Base-by-base conservation (phyloP, 2,888 invertebrate species). In the Platycnemis pennipes region DNA sequence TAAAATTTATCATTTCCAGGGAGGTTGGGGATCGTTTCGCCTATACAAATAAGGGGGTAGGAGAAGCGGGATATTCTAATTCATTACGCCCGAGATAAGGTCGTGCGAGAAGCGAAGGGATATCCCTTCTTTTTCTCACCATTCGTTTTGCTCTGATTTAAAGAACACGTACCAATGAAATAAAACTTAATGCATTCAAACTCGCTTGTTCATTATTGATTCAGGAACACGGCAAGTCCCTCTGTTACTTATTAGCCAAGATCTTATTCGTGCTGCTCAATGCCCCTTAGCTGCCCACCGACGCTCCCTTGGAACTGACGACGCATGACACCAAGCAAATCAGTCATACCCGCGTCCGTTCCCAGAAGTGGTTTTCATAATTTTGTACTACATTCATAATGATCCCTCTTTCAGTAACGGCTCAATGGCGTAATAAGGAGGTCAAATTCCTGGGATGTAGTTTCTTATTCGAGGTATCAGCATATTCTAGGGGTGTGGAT, bases 21-120 rank as follows among this genome's bases (percentile, higher is more conserved):
- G 56, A 89, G 89, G 42, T 26, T 5, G 63, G 63, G 63, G 89
- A 89, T 63, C 56, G 89, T 56, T 56, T 37, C 19, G 56, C 89
- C 53, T 56, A 56, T 89, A 89, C 89, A 89, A 89, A 89, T 56
- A 42, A 53, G 56, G 56, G 89, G 26, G 89, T 26, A 7, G 56
- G 26, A 22, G 56, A 42, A 86, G 85, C 53, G 42, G n/a, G 37
- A 37, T 22, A 89, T 26, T 53, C 53, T 26, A 89, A 53, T 63
- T 63, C 63, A 63, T 63, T 26, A n/a, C 63, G 8, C 63, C 63
- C 63, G 63, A 63, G 63, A 63, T 63, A 63, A 63, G 63, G 63
- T 63, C 63, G 26, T 63, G n/a, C n/a, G 63, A 63, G 63, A 26
- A n/a, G 63, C 63, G 63, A 22, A 63, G 16, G 63, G 63, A 26